A percentile compares a stretch with the other conserved stretches of the same genome.
These are phyloP conservation scores for Loris lydekkerianus DNA, from an alignment of 2,797 vertebrate species.

Conservation along the genomic window DNA sequence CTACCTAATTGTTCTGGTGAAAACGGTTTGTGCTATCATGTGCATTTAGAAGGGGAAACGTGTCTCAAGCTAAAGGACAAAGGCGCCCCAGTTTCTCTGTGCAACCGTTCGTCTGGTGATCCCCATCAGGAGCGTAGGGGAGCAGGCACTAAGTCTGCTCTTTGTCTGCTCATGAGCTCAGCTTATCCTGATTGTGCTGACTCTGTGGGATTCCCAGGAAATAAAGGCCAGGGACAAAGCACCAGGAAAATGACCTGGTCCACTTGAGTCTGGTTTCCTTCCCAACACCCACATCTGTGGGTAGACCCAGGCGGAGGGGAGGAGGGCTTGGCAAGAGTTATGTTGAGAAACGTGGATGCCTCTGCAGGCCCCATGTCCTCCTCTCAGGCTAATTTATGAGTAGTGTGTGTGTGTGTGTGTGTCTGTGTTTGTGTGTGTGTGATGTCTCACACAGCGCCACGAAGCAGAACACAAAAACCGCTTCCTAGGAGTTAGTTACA, in stretches of 20 bases:
- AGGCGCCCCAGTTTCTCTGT: neutral
- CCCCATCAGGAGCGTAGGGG: accelerated
- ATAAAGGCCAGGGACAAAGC: slow-evolving; percentile 28
- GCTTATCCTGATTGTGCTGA: neutral
- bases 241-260: neutral
- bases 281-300: neutral
- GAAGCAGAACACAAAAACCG: neutral
- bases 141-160: neutral
- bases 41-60: neutral
- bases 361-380: neutral
- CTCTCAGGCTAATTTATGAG: neutral
- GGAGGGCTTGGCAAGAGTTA: neutral
- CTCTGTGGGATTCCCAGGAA: slow-evolving; percentile 40
- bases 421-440: neutral
- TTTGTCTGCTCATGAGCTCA: neutral
- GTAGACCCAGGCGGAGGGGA: neutral
- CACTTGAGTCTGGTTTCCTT: neutral
- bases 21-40: neutral
- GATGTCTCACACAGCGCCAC: neutral
- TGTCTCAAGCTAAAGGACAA: neutral
- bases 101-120: accelerated
- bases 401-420: neutral
- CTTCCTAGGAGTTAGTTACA: neutral
- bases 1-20: neutral
- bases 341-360: neutral